Evolutionary conservation across 2,888 invertebrate genomes (phyloP).

Genomic region (Machimus atricapillus): DNA sequence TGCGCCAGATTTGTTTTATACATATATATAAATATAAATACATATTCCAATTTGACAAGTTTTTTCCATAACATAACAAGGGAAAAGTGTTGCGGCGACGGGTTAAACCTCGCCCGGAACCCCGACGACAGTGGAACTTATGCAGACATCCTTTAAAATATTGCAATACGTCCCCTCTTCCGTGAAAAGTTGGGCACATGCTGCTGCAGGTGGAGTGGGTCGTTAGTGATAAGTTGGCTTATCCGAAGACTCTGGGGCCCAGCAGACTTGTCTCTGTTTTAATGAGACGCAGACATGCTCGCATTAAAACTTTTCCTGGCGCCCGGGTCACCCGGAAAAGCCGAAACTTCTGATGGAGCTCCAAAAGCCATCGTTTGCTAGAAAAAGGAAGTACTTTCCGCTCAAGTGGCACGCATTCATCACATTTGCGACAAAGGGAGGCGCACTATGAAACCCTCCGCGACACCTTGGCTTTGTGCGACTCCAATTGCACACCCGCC

Average conservation of each 20-base stretch:
- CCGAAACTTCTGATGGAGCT: background rate
- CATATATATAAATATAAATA: background rate
- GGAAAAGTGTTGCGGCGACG: conserved; percentile 1
- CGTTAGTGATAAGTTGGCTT: conserved; percentile 12
- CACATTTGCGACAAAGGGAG: background rate
- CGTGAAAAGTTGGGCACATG: background rate
- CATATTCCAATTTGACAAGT: conserved; percentile 15
- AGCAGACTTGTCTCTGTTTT: conserved; percentile 9
- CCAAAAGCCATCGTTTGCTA: background rate
- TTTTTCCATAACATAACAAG: conserved; percentile 11
- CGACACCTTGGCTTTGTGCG: background rate
- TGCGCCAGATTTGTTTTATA: background rate
- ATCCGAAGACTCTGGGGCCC: background rate
- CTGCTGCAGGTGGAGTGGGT: conserved; percentile 4
- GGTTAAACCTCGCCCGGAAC: background rate
- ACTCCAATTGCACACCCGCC: background rate
- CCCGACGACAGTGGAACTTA: background rate
- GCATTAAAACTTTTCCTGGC: background rate
- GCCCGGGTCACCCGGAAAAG: conserved; percentile 3
- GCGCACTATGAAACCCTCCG: background rate
- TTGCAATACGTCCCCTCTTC: background rate
- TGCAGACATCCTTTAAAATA: background rate
- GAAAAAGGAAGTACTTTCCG: background rate
- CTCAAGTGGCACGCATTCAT: conserved; percentile 6
- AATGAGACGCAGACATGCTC: background rate